Evolutionary conservation across 2,113 vertebrate species (phyloP).

Genomic region (Micronycteris hirsuta): DNA sequence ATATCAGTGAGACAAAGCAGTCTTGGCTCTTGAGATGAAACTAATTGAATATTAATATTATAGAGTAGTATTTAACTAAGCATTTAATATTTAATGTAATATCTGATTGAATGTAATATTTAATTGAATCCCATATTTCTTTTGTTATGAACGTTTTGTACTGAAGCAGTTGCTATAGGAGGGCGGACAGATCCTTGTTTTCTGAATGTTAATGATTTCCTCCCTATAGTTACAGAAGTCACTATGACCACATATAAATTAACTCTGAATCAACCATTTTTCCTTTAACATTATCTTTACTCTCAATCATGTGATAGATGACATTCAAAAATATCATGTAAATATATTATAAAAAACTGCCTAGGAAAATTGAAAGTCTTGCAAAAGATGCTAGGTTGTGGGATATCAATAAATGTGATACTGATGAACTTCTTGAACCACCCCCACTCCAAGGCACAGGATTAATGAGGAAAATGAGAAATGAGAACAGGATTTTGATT

Average conservation of each 20-base stretch:
- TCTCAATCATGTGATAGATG: background rate
- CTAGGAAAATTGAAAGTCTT: background rate
- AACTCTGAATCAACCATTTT: constrained; percentile 9
- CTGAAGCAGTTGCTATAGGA: background rate
- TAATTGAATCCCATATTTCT: background rate
- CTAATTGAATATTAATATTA: background rate
- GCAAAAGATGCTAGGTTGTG: background rate
- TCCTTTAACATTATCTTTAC: background rate
- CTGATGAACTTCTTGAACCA: background rate
- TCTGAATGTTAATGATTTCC: background rate
- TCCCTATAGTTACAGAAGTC: background rate
- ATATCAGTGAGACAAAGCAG: background rate
- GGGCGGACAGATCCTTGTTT: background rate
- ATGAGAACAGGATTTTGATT: background rate
- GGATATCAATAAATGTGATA: background rate
- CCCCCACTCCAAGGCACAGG: background rate
- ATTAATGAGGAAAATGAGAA: background rate
- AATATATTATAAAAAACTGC: background rate
- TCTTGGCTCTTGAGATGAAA: background rate
- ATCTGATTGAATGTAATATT: background rate
- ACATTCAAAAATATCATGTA: background rate
- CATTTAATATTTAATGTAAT: background rate
- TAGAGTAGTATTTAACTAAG: background rate
- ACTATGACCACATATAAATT: background rate
- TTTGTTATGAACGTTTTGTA: background rate